A percentile compares a stretch with the other conserved stretches of the same genome.
Conservation (phyloP, 2,888 invertebrate genomes). For the Drosophila neonasuta region DNA sequence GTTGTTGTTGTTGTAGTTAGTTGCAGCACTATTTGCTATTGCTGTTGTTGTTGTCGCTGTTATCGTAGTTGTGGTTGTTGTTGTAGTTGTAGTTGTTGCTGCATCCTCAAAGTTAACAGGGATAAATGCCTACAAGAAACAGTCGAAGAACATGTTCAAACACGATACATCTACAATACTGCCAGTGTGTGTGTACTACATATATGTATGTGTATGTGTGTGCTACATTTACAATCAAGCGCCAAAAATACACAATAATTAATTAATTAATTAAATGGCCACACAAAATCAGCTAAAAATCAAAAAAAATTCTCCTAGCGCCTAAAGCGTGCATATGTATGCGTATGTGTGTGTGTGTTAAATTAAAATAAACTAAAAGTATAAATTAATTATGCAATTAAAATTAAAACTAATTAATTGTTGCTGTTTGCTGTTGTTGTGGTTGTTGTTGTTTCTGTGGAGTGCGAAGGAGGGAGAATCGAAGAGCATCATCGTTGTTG, state of each 20-base stretch:
- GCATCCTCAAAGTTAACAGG: conserved; percentile 83
- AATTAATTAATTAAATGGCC: conserved; percentile 24
- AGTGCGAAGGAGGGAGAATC: conserved; percentile 19
- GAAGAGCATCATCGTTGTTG: conserved; percentile 29
- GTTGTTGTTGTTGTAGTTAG: conserved; percentile 53
- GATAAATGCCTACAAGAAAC: conserved; percentile 82
- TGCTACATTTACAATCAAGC: conserved; percentile 51
- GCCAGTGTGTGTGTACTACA: conserved; percentile 41
- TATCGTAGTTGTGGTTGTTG: conserved; percentile 58
- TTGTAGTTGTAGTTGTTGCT: conserved; percentile 55
- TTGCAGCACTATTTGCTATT: conserved; percentile 5
- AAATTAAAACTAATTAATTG: conserved; percentile 49
- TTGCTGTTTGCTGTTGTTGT: conserved; percentile 19
- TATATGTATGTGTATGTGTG: conserved; percentile 34
- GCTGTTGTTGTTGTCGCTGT: conserved; percentile 56
- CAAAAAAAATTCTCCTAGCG: conserved; percentile 19
- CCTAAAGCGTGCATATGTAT: conserved; percentile 14
- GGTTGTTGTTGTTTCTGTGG: conserved; percentile 28
- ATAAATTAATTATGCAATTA: conserved; percentile 56
- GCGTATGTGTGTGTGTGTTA: conserved; percentile 31
- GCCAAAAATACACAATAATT: conserved; percentile 33
- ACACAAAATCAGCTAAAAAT: conserved; percentile 17
- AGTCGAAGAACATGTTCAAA: conserved; percentile 64
- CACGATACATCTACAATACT: conserved; percentile 34
- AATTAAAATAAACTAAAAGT: conserved; percentile 38